Conservation (phyloP, 2,797 vertebrate genomes). For the Buphagus erythrorhynchus region DNA sequence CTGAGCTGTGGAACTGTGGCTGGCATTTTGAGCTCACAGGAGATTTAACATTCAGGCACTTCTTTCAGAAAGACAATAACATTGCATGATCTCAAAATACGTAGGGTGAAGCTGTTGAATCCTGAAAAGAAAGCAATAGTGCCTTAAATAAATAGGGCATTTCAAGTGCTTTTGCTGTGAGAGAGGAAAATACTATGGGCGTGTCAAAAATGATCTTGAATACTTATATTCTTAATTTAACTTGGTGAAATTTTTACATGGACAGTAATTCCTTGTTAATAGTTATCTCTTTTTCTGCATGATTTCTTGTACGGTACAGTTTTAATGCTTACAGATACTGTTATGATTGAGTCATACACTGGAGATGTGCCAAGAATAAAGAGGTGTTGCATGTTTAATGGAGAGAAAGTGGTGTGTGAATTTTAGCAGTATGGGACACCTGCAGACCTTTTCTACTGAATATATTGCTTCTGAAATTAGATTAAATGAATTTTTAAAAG, state of each 20-base stretch:
- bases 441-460: not conserved
- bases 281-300: not conserved
- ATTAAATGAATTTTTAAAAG: not conserved
- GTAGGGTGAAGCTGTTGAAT: not conserved
- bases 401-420: not conserved
- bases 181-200: not conserved
- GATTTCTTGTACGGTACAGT: not conserved
- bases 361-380: not conserved
- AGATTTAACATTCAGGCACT: not conserved
- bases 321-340: not conserved
- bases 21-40: not conserved
- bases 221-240: not conserved
- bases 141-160: not conserved
- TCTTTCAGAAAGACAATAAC: not conserved
- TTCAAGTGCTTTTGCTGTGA: not conserved
- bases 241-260: not conserved
- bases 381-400: not conserved
- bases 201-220: not conserved
- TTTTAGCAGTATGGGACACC: not conserved
- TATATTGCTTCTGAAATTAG: not conserved
- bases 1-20: not conserved
- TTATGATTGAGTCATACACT: not conserved
- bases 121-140: not conserved
- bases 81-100: not conserved
- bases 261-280: not conserved